Base-by-base conservation (phyloP, 2,113 vertebrate genomes). In the Illadopsis cleaveri region DNA sequence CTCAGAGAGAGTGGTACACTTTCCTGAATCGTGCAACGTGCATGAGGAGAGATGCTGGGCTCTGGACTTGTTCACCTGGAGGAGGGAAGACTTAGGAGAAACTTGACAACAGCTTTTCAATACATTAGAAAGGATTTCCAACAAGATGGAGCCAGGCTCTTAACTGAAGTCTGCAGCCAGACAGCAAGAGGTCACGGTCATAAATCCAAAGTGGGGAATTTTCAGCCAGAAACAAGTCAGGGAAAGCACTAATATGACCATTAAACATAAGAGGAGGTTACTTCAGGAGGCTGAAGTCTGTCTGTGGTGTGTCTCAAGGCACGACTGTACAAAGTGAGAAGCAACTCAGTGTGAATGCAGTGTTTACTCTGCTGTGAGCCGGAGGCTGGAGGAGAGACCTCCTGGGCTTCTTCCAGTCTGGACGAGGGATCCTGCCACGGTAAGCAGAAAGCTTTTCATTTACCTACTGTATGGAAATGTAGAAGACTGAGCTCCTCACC, bases 281-380 rank as follows among this genome's bases (percentile, higher is more conserved):
- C 17, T 24, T 64, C 40, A 54, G n/a, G 45, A 86, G 40, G 7
- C 8, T 81, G 37, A 27, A 69, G 7, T 58, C 37, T 66, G 5
- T 40, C 35, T 33, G 24, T 65, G 58, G n/a, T 69, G 45, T 28
- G 8, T 37, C 42, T 82, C 38, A 53, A 78, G 47, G 22, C n/a
- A 20, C 2, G 9, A 27, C 37, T 66, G 33, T 35, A 38, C 56
- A 16, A 70, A 78, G 69, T 7, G 33, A 18, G 51, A 27, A 79
- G 21, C 35, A 87, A 33, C 8, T 6, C 2, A 2, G 9, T 28
- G 16, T 0, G 0, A 61, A 44, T 31, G 61, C 33, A 17, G 30
- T 1, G 1, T 44, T 77, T 53, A n/a, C 20, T 13, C 27, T 58
- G 31, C 69, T 23, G 33, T 10, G 47, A 87, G 78, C 14, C 2